Base-by-base conservation (phyloP, 1,140 invertebrate species). In the Cecropterus lyciades region DNA sequence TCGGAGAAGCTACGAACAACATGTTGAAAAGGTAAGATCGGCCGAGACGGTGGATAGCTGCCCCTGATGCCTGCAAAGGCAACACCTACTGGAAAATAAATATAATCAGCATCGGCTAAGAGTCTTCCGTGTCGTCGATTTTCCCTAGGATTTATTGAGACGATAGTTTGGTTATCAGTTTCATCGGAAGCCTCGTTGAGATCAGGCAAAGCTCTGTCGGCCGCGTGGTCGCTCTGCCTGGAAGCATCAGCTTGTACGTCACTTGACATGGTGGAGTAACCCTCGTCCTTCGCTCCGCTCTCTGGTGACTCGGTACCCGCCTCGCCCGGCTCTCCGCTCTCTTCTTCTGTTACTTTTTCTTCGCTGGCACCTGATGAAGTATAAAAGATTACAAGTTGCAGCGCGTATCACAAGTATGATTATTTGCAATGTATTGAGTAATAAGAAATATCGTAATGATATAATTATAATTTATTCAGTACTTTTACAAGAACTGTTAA, bases 261-360 rank as follows among this genome's bases (percentile, higher is more conserved):
- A 75, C 96, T 97, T 0, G 96, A 97, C 96, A 98, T 98, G 3
- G 97, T 97, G 24, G 96, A 97, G 83, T 98, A 98, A 0, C 96
- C 97, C 87, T 98, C 97, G 89, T 97, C 97, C 70, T 96, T 94
- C 68, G 96, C 96, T 9, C 96, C 96, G 73, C 94, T 95, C 72
- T 95, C 95, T 0, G 95, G 95, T 69, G 95, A 95, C 81, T 95
- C 95, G 63, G 94, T 94, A 8, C 94, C 93, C 5, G 92, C 93
- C 80, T 94, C 94, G 48, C 84, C 75, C 14, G 68, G 76, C 46
- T 92, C 89, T 8, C 85, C 80, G 56, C 69, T 88, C 73, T 89
- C 89, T 72, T 93, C 93, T 79, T 93, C 93, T 17, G 77, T 79
- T 13, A 72, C 85, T 72, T 91, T 91, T 16, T 92, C 92, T 56